Evolutionary conservation across 2,113 vertebrate species (phyloP), one percentile per base, ranked within the genome.

Genomic region (Hystrix cristata): DNA sequence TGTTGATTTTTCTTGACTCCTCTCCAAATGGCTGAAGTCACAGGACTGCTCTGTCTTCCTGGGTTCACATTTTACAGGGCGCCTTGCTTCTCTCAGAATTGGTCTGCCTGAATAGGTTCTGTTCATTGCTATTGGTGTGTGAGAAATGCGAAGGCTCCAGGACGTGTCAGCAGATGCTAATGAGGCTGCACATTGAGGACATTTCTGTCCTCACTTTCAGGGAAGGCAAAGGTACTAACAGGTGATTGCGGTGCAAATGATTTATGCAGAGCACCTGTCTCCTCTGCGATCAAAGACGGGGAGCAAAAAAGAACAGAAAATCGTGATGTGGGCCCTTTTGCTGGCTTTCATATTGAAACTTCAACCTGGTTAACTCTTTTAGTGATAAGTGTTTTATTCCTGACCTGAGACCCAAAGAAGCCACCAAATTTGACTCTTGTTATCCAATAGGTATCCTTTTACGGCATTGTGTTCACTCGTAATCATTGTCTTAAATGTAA

Each of bases 201-300:
- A 57, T 74, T 80, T 43, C 87, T 79, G 91, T 53, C 95, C 94
- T 95, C 95, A 92, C 96, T 97, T 98, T 98, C 98, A 98, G 98
- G 97, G 98, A 99, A 99, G 99, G 99, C 99, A 99, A 99, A 99
- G 98, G 99, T 99, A 98, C 98, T 97, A 98, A 94, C 88, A 97
- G 96, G 94, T 98, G 98, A 91, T 98, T 98, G 67, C 27, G 1
- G n/a, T 97, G 67, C 97, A 91, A 96, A 96, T 97, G 96, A 94
- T 86, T 96, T 88, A 94, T 87, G 82, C 7, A 67, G n/a, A n/a
- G 27, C 38, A 13, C 34, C 89, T 81, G 16, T 96, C 55, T 85
- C 90, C 82, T 87, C 64, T 78, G n/a, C 65, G 82, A 97, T 86
- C 95, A 95, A 82, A 87, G 29, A 13, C 1, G 3, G 57, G 46